A percentile compares a stretch with the other conserved stretches of the same genome.
Evolutionary conservation across 2,888 invertebrate genomes (phyloP).

Genomic region (Adelognathus sp.): DNA sequence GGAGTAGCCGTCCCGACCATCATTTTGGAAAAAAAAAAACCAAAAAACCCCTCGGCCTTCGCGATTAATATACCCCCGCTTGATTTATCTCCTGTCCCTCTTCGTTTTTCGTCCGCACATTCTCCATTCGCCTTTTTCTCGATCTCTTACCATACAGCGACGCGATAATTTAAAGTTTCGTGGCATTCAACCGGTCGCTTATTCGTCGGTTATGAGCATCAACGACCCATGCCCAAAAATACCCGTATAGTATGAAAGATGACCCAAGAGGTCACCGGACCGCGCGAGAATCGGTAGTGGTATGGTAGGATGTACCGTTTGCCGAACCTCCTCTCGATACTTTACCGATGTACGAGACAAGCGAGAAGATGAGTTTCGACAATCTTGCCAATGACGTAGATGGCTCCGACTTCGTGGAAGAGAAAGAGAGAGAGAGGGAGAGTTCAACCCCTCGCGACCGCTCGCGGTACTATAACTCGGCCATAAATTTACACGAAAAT

Average conservation of each 20-base stretch:
- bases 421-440: too few relatives aligned
- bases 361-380: constrained; percentile 36
- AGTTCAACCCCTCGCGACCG: not conserved
- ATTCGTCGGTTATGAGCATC: not conserved
- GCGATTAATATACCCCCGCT: constrained; percentile 57
- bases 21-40: too few relatives aligned
- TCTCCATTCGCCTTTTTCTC: constrained; percentile 46
- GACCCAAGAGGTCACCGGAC: constrained; percentile 55
- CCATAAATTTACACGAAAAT: constrained; percentile 60
- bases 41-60: constrained; percentile 43
- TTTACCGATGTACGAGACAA: constrained; percentile 17
- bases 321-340: constrained; percentile 35
- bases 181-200: constrained; percentile 38
- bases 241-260: constrained; percentile 26
- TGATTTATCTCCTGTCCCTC: constrained; percentile 58
- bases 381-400: constrained; percentile 54
- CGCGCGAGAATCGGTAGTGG: constrained; percentile 39
- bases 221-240: constrained; percentile 6
- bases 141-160: constrained; percentile 56
- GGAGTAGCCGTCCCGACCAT: not conserved
- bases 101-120: constrained; percentile 50
- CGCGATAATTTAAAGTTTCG: constrained; percentile 62
- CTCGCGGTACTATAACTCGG: constrained; percentile 33
- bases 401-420: constrained; percentile 8
- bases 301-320: not conserved